Evolutionary conservation across 2,797 vertebrate genomes (phyloP).

Genomic region (Cirrhinus molitorella): DNA sequence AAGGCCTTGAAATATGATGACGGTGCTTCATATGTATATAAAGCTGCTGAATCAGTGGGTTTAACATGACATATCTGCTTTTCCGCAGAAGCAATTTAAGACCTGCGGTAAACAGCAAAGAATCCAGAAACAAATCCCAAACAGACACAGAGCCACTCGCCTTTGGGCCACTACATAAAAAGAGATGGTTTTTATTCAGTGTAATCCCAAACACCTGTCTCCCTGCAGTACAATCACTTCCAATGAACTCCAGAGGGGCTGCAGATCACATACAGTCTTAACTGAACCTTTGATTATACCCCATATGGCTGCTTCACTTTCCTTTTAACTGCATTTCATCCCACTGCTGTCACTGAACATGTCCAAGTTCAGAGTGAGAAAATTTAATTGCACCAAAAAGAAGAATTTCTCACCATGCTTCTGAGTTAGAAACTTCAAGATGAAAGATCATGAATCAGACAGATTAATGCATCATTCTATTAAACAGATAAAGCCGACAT

Average conservation of each 20-base stretch:
- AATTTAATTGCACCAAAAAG: neutral
- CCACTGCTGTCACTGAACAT: neutral
- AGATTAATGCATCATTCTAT: neutral
- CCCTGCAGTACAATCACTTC: neutral
- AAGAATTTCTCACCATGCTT: neutral
- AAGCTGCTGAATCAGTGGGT: constrained; percentile 4
- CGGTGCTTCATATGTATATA: neutral
- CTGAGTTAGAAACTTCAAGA: neutral
- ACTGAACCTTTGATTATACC: constrained; percentile 7
- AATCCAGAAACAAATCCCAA: constrained; percentile 19
- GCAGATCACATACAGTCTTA: constrained; percentile 14
- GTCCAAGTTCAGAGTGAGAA: neutral
- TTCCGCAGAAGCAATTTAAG: neutral
- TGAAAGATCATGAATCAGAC: neutral
- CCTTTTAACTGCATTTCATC: neutral
- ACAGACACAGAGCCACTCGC: neutral
- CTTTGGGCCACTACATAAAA: constrained; percentile 11
- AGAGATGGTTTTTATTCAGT: neutral
- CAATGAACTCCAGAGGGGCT: constrained; percentile 16
- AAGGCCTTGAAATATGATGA: neutral
- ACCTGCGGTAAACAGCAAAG: constrained; percentile 6
- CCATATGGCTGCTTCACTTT: neutral
- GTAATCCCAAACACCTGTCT: constrained; percentile 25
- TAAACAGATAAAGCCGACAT: neutral
- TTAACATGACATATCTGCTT: neutral